A percentile compares a stretch with the other conserved stretches of the same genome.
Evolutionary conservation across 2,797 vertebrate species (phyloP).

Genomic region (Anniella stebbinsi): DNA sequence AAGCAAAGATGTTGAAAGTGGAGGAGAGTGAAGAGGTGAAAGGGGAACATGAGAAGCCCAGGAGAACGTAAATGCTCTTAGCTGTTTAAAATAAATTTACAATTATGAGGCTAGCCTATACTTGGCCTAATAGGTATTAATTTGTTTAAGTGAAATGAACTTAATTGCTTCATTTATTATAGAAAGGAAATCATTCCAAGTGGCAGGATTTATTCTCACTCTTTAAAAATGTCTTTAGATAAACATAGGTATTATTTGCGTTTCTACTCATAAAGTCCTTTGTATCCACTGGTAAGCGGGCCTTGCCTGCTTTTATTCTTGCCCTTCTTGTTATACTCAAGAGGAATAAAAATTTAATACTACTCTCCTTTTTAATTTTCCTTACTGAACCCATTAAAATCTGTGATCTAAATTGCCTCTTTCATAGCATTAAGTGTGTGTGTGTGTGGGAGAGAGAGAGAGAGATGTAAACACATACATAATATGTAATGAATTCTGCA

Average conservation of each 20-base stretch:
- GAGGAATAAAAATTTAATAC: neutral
- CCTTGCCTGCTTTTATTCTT: neutral
- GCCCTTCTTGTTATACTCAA: neutral
- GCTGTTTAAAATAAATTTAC: constrained; percentile 15
- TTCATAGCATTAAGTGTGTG: neutral
- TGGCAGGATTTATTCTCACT: constrained; percentile 26
- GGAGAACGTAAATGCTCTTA: neutral
- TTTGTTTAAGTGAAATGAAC: neutral
- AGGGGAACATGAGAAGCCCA: neutral
- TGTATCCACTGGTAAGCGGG: neutral
- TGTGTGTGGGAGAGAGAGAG: neutral
- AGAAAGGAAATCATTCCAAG: constrained; percentile 22
- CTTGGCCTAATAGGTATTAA: neutral
- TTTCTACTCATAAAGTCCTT: neutral
- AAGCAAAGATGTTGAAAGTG: neutral
- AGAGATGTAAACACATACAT: neutral
- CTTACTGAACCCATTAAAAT: constrained; percentile 27
- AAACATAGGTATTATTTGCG: constrained; percentile 15
- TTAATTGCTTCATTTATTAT: constrained; percentile 42
- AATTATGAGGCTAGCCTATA: constrained; percentile 17
- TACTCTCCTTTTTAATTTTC: constrained; percentile 9
- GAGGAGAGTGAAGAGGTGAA: neutral
- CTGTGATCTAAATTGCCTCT: constrained; percentile 13
- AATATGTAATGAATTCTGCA: constrained; percentile 1
- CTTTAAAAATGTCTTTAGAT: constrained; percentile 16